Conservation (phyloP, 2,797 vertebrate genomes). For the Paguma larvata region DNA sequence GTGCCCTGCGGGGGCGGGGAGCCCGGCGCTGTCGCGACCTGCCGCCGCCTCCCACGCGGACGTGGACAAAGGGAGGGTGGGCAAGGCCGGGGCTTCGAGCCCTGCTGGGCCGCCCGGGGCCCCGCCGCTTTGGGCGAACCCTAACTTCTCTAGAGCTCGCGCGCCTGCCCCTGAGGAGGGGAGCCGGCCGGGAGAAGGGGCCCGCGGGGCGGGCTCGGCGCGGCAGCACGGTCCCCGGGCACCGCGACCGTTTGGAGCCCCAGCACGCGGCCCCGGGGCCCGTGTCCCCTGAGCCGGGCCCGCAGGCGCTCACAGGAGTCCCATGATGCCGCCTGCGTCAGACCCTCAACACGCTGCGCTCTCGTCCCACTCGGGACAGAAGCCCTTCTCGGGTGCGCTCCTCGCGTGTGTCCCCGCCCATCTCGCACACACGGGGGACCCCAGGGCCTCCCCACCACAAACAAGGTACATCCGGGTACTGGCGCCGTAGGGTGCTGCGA, state of each 20-base stretch:
- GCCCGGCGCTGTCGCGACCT: neutral
- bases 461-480: fast-evolving
- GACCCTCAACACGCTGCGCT: fast-evolving
- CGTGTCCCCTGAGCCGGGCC: neutral
- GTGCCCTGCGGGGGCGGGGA: neutral
- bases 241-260: fast-evolving
- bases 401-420: fast-evolving
- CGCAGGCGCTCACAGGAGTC: no score
- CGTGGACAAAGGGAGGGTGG: neutral
- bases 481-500: fast-evolving
- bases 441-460: neutral
- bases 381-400: neutral
- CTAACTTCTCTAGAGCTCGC: neutral
- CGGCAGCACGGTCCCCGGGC: neutral
- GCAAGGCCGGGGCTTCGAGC: fast-evolving
- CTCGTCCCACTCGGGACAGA: fast-evolving
- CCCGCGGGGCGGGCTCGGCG: fast-evolving
- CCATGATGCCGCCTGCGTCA: fast-evolving
- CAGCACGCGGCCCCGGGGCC: no score
- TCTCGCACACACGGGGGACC: fast-evolving
- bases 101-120: no score
- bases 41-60: neutral
- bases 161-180: neutral
- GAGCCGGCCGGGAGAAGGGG: neutral
- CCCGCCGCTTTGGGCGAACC: neutral